phyloP scores from a whole-genome alignment of 2,888 invertebrate species.

The Plebejus melissa region DNA sequence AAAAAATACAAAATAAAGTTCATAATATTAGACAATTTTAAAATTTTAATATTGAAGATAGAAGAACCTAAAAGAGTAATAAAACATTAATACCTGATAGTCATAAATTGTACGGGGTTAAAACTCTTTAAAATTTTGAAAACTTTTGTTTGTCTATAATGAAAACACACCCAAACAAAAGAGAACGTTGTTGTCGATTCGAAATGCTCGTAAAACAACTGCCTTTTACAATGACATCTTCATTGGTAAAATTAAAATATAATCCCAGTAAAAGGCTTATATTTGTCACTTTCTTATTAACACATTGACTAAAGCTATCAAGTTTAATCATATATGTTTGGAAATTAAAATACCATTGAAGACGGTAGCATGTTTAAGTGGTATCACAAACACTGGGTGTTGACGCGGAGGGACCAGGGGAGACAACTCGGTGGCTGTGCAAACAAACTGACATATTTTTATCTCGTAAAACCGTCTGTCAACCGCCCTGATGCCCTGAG shows the following conservation, averaged over 20 bases:
- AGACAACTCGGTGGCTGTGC: slow-evolving; percentile 35
- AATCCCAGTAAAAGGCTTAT: neutral
- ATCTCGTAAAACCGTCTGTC: slow-evolving; percentile 59
- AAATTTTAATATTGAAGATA: neutral
- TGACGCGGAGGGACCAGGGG: slow-evolving; percentile 44
- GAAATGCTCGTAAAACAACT: neutral
- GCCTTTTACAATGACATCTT: neutral
- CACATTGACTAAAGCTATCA: neutral
- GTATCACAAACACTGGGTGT: slow-evolving; percentile 48
- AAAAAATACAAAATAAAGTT: neutral
- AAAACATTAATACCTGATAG: neutral
- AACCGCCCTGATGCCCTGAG: slow-evolving; percentile 43
- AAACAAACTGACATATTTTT: slow-evolving; percentile 68
- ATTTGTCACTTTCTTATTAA: neutral
- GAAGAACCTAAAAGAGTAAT: neutral
- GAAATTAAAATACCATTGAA: slow-evolving; percentile 26
- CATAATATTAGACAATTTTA: neutral
- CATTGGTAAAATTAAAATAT: neutral
- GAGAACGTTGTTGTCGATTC: neutral
- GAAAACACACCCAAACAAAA: neutral
- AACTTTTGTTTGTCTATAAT: neutral
- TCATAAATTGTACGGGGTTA: neutral
- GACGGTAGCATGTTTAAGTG: slow-evolving; percentile 41
- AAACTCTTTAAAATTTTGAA: neutral
- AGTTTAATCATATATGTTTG: neutral